Evolutionary conservation across 2,797 vertebrate species (phyloP).

Genomic region (Macroramphosus scolopax): DNA sequence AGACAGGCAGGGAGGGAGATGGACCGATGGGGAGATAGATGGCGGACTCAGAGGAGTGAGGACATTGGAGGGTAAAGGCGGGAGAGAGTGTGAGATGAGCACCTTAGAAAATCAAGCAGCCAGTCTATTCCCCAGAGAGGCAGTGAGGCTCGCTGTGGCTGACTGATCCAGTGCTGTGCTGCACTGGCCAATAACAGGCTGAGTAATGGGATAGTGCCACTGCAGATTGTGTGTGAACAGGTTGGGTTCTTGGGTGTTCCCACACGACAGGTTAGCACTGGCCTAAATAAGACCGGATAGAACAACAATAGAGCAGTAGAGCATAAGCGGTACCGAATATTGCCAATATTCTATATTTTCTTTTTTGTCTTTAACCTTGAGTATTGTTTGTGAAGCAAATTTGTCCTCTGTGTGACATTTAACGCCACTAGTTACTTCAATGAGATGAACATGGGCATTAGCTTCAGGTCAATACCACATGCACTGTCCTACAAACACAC

Average conservation of each 20-base stretch:
- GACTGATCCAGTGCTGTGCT: slow-evolving; percentile 67
- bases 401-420: no score
- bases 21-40: slow-evolving; percentile 39
- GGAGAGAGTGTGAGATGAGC: slow-evolving; percentile 53
- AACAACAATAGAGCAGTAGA: slow-evolving; percentile 17
- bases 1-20: slow-evolving; percentile 8
- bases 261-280: slow-evolving; percentile 55
- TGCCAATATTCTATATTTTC: no score
- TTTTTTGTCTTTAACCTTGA: no score
- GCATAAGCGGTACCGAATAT: no score
- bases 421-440: no score
- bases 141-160: slow-evolving; percentile 58
- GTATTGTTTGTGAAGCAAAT: no score
- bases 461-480: no score
- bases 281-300: slow-evolving; percentile 47
- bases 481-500: no score
- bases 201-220: slow-evolving; percentile 78
- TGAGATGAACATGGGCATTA: no score
- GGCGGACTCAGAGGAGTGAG: slow-evolving; percentile 25
- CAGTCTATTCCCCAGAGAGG: slow-evolving; percentile 63
- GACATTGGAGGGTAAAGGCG: slow-evolving; percentile 53
- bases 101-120: slow-evolving; percentile 71
- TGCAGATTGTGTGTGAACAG: slow-evolving; percentile 73
- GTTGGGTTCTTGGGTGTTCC: slow-evolving; percentile 72
- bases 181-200: slow-evolving; percentile 70